Evolutionary conservation across 1,140 invertebrate genomes (phyloP).

Genomic region (Aphaenogaster ashmeadi): DNA sequence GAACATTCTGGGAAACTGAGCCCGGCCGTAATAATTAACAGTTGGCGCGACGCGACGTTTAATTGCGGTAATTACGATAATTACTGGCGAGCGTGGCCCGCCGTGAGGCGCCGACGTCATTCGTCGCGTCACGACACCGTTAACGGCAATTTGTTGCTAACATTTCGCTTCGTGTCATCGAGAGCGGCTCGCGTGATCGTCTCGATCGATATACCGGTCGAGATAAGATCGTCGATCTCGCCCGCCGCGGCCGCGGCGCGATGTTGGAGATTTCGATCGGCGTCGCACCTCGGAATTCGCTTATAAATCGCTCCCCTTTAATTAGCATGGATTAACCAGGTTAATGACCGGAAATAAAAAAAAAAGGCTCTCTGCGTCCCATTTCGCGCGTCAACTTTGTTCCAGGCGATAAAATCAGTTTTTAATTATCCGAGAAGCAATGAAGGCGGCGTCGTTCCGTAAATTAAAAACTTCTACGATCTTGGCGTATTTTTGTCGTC

Average conservation of each 20-base stretch:
- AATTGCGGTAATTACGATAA: slow-evolving; percentile 76
- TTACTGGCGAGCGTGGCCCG: slow-evolving; percentile 50
- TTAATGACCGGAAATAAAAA: slow-evolving; percentile 46
- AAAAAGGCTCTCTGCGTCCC: background rate
- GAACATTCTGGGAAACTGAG: slow-evolving; percentile 62
- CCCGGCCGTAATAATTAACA: slow-evolving; percentile 68
- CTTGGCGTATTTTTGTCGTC: background rate
- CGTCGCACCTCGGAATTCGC: slow-evolving; percentile 24
- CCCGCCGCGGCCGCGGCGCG: background rate
- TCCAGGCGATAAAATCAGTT: background rate
- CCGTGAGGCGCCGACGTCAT: slow-evolving; percentile 44
- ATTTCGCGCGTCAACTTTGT: slow-evolving; percentile 24
- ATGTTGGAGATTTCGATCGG: slow-evolving; percentile 41
- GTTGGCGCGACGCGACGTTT: slow-evolving; percentile 70
- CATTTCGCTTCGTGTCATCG: slow-evolving; percentile 70
- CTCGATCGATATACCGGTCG: slow-evolving; percentile 49
- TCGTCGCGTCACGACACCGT: slow-evolving; percentile 58
- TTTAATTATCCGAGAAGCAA: background rate
- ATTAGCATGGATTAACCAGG: slow-evolving; percentile 36
- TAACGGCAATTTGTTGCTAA: slow-evolving; percentile 65
- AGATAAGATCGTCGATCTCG: slow-evolving; percentile 59
- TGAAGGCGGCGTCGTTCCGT: background rate
- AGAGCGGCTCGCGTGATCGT: slow-evolving; percentile 62
- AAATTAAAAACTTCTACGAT: background rate
- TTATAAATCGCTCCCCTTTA: slow-evolving; percentile 29